Conservation (phyloP, 2,113 vertebrate genomes). For the Caranx ignobilis region DNA sequence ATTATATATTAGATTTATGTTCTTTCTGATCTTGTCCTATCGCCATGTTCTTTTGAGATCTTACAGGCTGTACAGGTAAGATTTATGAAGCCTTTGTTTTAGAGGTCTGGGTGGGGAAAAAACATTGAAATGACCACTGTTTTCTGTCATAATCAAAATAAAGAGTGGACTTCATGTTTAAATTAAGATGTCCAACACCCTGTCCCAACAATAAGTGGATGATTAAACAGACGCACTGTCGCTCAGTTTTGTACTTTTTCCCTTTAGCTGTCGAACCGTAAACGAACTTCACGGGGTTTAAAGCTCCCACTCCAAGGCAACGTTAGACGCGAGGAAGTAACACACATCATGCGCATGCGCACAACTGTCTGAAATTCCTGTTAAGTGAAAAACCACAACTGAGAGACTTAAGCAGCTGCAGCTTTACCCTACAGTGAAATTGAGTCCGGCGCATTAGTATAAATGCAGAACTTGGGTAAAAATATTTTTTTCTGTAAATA, state of each 20-base stretch:
- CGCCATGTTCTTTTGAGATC: no score
- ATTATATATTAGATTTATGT: no score
- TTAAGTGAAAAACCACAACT: background rate
- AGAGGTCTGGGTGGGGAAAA: background rate
- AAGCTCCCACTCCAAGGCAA: slow-evolving; percentile 27
- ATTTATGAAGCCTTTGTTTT: no score
- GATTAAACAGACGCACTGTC: background rate
- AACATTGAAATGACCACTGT: background rate
- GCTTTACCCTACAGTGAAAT: background rate
- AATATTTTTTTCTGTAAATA: rapidly evolving
- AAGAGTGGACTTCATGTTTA: background rate
- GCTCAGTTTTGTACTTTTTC: background rate
- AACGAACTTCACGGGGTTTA: background rate
- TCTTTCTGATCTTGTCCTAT: no score
- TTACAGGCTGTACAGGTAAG: no score
- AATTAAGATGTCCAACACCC: no score
- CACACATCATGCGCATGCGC: slow-evolving; percentile 53
- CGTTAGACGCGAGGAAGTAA: slow-evolving; percentile 18
- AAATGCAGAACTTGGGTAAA: no score
- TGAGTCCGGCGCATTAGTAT: no score
- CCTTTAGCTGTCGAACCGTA: background rate
- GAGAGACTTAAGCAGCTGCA: background rate
- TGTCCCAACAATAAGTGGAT: no score
- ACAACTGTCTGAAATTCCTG: background rate
- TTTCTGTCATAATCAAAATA: background rate